phyloP scores from a whole-genome alignment of 2,888 invertebrate genomes.

The Tetrapedia diversipes region DNA sequence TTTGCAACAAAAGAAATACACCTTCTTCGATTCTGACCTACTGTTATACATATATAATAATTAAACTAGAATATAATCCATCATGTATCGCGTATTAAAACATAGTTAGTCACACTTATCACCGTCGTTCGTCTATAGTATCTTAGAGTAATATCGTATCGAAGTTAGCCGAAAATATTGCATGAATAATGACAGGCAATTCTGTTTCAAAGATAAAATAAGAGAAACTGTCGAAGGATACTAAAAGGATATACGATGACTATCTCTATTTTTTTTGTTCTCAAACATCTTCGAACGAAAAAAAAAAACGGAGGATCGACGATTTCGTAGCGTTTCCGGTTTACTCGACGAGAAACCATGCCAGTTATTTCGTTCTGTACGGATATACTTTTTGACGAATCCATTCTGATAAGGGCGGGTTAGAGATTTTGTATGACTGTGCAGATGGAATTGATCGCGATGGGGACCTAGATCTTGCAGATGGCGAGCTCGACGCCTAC shows the following conservation, averaged over 20 bases:
- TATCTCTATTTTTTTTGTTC: conserved; percentile 1
- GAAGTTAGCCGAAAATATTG: not conserved
- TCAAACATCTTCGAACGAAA: not conserved
- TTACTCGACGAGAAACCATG: conserved; percentile 13
- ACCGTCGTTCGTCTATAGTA: conserved; percentile 8
- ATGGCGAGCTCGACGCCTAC: conserved; percentile 89
- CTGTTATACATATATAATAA: conserved; percentile 7
- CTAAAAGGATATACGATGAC: not conserved
- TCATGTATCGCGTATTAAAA: conserved; percentile 38
- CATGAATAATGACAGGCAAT: not conserved
- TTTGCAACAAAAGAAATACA: conserved; percentile 26
- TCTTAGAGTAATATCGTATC: not conserved
- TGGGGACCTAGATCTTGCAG: conserved; percentile 89
- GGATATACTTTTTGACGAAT: conserved; percentile 41
- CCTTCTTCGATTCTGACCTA: conserved; percentile 36
- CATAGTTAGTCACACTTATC: conserved; percentile 16
- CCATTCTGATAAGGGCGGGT: conserved; percentile 68
- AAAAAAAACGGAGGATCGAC: conserved; percentile 1
- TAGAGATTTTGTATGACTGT: conserved; percentile 80
- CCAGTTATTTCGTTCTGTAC: conserved; percentile 35
- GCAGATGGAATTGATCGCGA: conserved; percentile 86
- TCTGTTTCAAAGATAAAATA: not conserved
- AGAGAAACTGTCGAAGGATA: not conserved
- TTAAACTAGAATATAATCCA: conserved; percentile 32
- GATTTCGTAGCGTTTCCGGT: not conserved